Evolutionary conservation across 2,113 vertebrate genomes (phyloP).

Genomic region (Pterocles orientalis): DNA sequence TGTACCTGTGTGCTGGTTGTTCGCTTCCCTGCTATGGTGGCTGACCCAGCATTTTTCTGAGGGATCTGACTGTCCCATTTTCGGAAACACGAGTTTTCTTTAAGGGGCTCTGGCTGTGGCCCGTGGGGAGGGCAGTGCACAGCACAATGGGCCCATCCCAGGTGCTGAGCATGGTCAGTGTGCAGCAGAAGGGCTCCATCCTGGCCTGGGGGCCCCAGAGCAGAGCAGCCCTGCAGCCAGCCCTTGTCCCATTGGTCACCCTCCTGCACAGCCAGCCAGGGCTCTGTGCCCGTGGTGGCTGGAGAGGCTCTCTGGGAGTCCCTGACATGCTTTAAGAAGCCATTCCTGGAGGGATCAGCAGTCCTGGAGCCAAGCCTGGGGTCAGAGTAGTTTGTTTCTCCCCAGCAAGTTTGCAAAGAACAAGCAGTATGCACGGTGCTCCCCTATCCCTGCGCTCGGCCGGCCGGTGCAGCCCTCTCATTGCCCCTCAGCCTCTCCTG

Average conservation of each 20-base stretch:
- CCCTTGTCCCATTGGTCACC: not conserved
- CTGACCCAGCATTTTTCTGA: not conserved
- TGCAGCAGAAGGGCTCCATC: not conserved
- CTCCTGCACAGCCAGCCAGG: rapidly evolving
- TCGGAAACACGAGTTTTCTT: not conserved
- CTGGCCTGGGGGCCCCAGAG: not conserved
- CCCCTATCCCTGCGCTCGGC: rapidly evolving
- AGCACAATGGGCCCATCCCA: rapidly evolving
- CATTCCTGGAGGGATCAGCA: not conserved
- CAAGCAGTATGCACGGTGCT: rapidly evolving
- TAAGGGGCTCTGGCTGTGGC: not conserved
- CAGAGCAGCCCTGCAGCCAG: not conserved
- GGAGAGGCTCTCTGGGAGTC: rapidly evolving
- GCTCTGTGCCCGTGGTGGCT: not conserved
- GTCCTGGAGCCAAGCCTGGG: not conserved
- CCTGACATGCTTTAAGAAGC: not conserved
- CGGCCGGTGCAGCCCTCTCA: not conserved
- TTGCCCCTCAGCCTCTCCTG: not conserved
- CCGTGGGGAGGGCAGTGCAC: not conserved
- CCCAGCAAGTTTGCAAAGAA: not conserved
- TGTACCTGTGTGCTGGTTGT: not conserved
- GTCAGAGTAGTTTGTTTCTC: conserved; percentile 17
- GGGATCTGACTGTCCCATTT: not conserved
- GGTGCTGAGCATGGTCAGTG: not conserved
- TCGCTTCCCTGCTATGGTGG: not conserved